These are phyloP conservation scores for Limnephilus marmoratus DNA, from an alignment of 2,888 invertebrate species.

Conservation along the genomic window DNA sequence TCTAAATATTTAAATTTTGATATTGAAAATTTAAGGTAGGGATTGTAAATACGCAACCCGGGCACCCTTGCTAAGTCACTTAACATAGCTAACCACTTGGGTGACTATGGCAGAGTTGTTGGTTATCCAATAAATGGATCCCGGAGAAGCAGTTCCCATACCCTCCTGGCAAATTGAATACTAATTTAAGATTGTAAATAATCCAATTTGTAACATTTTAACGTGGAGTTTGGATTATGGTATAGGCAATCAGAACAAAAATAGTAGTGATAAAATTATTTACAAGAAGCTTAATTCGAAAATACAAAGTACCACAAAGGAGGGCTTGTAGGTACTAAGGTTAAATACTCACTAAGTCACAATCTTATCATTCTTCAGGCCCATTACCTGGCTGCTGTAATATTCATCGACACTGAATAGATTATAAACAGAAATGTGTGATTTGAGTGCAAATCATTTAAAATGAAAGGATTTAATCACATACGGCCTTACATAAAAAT, in stretches of 20 bases:
- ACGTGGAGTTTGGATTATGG: not conserved
- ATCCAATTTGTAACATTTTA: not conserved
- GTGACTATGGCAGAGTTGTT: too few relatives aligned
- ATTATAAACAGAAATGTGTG: not conserved
- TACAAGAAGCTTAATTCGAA: not conserved
- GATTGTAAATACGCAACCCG: too few relatives aligned
- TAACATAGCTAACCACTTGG: too few relatives aligned
- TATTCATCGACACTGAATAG: not conserved
- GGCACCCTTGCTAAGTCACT: too few relatives aligned
- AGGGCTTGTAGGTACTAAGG: not conserved
- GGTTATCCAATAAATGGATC: too few relatives aligned
- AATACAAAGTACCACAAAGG: not conserved
- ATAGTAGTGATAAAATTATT: not conserved
- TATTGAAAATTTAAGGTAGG: too few relatives aligned
- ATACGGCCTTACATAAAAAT: too few relatives aligned
- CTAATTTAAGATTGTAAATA: not conserved
- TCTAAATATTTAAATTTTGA: too few relatives aligned
- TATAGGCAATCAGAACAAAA: not conserved
- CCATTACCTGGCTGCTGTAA: not conserved
- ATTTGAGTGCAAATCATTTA: too few relatives aligned
- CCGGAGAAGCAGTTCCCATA: too few relatives aligned
- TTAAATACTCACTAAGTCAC: not conserved
- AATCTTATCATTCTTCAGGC: not conserved
- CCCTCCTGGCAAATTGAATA: not conserved
- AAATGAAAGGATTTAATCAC: too few relatives aligned